phyloP scores from a whole-genome alignment of 92 coral and sea anemone species.

The Porites cylindrica region DNA sequence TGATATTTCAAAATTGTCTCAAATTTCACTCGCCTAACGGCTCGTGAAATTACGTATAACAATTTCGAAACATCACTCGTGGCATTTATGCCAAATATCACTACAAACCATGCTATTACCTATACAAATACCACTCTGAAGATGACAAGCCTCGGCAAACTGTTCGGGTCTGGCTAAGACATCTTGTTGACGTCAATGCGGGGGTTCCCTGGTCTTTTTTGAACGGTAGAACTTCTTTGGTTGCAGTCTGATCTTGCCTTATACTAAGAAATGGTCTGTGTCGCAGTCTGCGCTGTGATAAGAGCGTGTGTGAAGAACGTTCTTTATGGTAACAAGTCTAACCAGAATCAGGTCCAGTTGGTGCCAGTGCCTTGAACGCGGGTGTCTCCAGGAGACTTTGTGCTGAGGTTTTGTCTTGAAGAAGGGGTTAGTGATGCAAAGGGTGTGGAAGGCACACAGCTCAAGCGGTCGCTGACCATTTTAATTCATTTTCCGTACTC shows the following conservation, averaged over 20 bases:
- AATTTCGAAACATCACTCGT: no score
- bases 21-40: no score
- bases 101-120: no score
- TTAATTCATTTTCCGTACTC: neutral
- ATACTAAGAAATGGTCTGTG: slow-evolving; percentile 67
- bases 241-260: slow-evolving; percentile 60
- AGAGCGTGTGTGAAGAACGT: slow-evolving; percentile 19
- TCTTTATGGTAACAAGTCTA: neutral
- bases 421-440: neutral
- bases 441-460: neutral
- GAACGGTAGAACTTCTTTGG: slow-evolving; percentile 49
- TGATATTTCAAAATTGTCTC: no score
- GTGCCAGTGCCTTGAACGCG: neutral
- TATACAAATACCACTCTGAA: no score
- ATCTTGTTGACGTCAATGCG: slow-evolving; percentile 55
- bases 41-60: no score
- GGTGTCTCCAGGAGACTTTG: neutral
- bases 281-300: slow-evolving; percentile 70
- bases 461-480: neutral
- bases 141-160: neutral
- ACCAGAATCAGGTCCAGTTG: slow-evolving; percentile 1
- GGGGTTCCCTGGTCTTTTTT: slow-evolving; percentile 38
- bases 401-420: neutral
- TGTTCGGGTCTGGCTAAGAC: slow-evolving; percentile 11
- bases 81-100: no score